Percentiles rank a stretch among this genome's conserved stretches.
phyloP scores from a whole-genome alignment of 1,140 invertebrate genomes.

The Mya arenaria region DNA sequence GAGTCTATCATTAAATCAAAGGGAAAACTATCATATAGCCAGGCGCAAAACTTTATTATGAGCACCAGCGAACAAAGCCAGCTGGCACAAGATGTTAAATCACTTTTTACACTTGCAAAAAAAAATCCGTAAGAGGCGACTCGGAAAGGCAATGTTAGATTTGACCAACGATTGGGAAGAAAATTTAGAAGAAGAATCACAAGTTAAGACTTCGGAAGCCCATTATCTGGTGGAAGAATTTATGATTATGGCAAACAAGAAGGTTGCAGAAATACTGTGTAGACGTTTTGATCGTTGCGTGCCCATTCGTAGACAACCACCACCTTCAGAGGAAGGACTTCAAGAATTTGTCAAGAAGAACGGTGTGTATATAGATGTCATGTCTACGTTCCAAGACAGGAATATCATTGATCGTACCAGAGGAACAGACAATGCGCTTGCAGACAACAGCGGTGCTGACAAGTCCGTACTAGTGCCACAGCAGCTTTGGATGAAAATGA shows the following conservation, averaged over 20 bases:
- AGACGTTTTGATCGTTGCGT: slow-evolving; percentile 43
- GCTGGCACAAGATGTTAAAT: slow-evolving; percentile 33
- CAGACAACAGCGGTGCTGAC: neutral
- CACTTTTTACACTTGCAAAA: slow-evolving; percentile 53
- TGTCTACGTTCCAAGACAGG: slow-evolving; percentile 53
- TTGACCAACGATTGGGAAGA: slow-evolving; percentile 54
- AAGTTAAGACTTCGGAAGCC: slow-evolving; percentile 60
- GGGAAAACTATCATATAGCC: slow-evolving; percentile 56
- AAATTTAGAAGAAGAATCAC: slow-evolving; percentile 23
- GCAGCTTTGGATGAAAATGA: slow-evolving; percentile 86
- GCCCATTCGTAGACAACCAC: slow-evolving; percentile 62
- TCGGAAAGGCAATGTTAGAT: slow-evolving; percentile 44
- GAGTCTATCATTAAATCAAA: slow-evolving; percentile 48
- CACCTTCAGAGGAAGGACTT: slow-evolving; percentile 58
- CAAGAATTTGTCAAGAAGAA: slow-evolving; percentile 58
- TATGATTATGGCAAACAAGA: slow-evolving; percentile 67
- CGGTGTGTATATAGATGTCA: slow-evolving; percentile 46
- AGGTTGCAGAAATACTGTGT: slow-evolving; percentile 58
- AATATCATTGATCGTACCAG: neutral
- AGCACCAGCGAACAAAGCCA: neutral
- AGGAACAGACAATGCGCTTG: neutral
- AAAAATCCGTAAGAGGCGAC: slow-evolving; percentile 54
- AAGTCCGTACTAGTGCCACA: slow-evolving; percentile 38
- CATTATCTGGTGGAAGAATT: slow-evolving; percentile 71
- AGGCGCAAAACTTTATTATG: slow-evolving; percentile 59